Evolutionary conservation across 2,797 vertebrate species (phyloP), one percentile per base, ranked within the genome.

Genomic region (Jordanella pulchra): DNA sequence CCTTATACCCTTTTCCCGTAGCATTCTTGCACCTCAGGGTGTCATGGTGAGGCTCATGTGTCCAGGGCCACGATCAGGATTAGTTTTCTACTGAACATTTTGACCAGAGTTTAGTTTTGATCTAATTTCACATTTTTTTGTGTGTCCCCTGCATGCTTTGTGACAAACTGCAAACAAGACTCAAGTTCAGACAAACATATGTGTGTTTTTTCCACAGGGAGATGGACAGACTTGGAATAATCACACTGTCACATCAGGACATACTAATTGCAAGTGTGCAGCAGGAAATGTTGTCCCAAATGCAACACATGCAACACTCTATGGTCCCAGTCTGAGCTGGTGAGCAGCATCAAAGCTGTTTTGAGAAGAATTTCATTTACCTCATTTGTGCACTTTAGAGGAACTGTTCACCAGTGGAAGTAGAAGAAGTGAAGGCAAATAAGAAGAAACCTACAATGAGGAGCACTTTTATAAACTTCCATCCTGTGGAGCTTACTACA

Each of bases 381-480:
- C 97, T 99, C 97, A 98, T 99, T 95, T 96, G 97, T 97, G 98
- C 98, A 99, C 98, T 99, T 99, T 99, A 99, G 97, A 96, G 85
- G 80, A 86, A 90, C 80, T 74, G 84, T 90, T 87, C 65, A 89
- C 76, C 68, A 61, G 81, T 84, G 86, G 81, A 78, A 80, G 75
- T 48, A 83, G 67, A 81, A 81, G 72, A 76, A 81, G 76, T 10
- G 69, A 72, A 81, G 63, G 55, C 44, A 81, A 76, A 64, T 65
- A 69, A 18, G 60, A 78, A 42, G 60, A 39, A 66, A 66, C 23
- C 39, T 53, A 58, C 51, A 69, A 45, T 18, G 30, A 69, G 39
- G 65, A 81, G 97, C 97, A 98, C 97, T 99, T 99, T 97, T 80
- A 91, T 89, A 71, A 83, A 94, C 94, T 93, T 95, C 94, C 89